Evolutionary conservation across 2,888 invertebrate genomes (phyloP).

Genomic region (Cabera pusaria): DNA sequence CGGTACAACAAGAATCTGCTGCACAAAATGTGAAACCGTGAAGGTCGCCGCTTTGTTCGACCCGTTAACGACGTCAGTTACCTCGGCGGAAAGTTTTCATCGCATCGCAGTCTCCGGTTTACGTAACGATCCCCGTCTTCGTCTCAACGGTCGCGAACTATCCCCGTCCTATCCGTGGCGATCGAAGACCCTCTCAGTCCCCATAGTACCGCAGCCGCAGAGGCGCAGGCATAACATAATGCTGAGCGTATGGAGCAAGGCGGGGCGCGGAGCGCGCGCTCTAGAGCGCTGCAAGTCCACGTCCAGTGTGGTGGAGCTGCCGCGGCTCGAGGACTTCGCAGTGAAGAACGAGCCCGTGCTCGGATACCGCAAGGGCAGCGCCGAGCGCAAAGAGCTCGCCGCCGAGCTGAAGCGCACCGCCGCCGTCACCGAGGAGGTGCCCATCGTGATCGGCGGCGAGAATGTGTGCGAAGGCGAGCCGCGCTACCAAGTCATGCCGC

Average conservation of each 20-base stretch:
- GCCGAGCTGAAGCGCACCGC: constrained; percentile 87
- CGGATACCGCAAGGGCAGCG: constrained; percentile 91
- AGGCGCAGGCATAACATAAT: no score
- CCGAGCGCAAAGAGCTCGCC: constrained; percentile 89
- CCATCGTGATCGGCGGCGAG: constrained; percentile 98
- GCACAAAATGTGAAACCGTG: constrained; percentile 64
- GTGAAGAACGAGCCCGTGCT: constrained; percentile 92
- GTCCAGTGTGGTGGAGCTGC: constrained; percentile 86
- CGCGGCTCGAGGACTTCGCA: constrained; percentile 86
- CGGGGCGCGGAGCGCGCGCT: constrained; percentile 85
- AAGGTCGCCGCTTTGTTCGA: constrained; percentile 51
- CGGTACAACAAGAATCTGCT: constrained; percentile 59
- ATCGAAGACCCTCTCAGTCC: no score
- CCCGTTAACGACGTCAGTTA: constrained; percentile 32
- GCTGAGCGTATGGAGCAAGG: constrained; percentile 49
- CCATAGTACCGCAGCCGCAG: no score
- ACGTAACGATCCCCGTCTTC: constrained; percentile 39
- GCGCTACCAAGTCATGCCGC: constrained; percentile 94
- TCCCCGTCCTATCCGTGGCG: no score
- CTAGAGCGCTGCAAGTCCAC: constrained; percentile 58
- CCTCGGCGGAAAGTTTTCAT: constrained; percentile 17
- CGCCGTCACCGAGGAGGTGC: constrained; percentile 90
- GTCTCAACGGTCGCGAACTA: no score
- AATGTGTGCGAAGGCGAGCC: constrained; percentile 89
- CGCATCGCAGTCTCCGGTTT: constrained; percentile 21